A percentile compares a stretch with the other conserved stretches of the same genome.
Evolutionary conservation across 2,797 vertebrate species (phyloP).

Genomic region (Naso thynnoides): DNA sequence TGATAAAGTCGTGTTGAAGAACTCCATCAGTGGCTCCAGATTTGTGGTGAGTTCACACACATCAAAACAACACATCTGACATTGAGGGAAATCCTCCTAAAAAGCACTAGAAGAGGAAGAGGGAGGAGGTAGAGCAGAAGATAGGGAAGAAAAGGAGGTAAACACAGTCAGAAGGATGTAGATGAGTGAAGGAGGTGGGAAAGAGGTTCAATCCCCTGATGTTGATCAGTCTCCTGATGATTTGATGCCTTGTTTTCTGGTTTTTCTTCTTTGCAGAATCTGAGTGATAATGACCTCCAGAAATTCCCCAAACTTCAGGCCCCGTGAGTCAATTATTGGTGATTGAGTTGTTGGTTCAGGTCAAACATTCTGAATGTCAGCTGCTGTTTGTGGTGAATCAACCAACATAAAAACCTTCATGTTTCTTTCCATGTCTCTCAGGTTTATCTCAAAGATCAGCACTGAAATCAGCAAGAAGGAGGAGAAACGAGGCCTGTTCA

Average conservation of each 20-base stretch:
- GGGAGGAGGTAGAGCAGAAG: no score
- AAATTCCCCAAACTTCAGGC: conserved; percentile 92
- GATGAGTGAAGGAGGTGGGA: not conserved
- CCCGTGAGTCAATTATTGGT: conserved; percentile 93
- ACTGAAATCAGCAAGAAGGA: conserved; percentile 92
- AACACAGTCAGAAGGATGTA: no score
- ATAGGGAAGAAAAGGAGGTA: no score
- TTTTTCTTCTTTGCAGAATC: conserved; percentile 84
- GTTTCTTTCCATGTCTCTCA: conserved; percentile 53
- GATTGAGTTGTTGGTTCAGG: no score
- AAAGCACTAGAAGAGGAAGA: no score
- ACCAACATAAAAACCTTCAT: no score
- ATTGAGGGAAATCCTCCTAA: not conserved
- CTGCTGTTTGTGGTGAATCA: no score
- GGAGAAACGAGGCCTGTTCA: conserved; percentile 85
- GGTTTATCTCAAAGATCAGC: conserved; percentile 91
- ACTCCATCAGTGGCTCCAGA: conserved; percentile 89
- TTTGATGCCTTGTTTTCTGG: no score
- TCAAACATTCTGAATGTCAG: no score
- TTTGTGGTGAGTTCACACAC: conserved; percentile 90
- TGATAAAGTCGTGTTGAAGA: conserved; percentile 89
- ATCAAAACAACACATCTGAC: not conserved
- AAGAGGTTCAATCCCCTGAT: no score
- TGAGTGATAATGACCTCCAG: conserved; percentile 94
- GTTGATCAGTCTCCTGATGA: no score